Evolutionary conservation across 37 sponge, comb jelly and placozoan species (phyloP).

Genomic region (Mnemiopsis leidyi): DNA sequence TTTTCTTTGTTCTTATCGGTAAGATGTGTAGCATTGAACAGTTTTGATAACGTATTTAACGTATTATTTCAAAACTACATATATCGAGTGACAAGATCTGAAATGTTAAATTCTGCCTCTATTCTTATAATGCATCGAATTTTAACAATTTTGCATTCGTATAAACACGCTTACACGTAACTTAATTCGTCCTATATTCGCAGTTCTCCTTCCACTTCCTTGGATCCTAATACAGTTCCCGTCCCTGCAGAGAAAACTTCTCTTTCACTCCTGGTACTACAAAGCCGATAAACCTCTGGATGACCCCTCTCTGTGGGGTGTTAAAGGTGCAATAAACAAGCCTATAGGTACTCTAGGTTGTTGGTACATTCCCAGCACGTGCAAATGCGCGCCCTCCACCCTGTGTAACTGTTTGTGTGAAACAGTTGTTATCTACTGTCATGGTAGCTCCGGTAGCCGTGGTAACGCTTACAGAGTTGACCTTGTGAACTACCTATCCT

Average conservation of each 20-base stretch:
- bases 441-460: conserved; percentile 2
- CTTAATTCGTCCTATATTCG: no score
- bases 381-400: background rate
- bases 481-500: background rate
- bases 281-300: conserved; percentile 17
- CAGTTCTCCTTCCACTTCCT: background rate
- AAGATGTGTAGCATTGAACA: no score
- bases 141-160: no score
- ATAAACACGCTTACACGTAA: no score
- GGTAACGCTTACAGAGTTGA: background rate
- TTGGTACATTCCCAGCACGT: conserved; percentile 1
- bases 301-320: background rate
- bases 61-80: no score
- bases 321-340: background rate
- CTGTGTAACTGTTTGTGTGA: background rate
- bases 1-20: background rate
- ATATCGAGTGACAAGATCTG: no score
- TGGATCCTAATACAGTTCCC: background rate
- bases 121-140: no score
- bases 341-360: background rate
- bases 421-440: background rate
- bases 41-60: no score
- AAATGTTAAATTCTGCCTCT: no score
- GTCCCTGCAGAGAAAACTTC: background rate
- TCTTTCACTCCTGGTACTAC: conserved; percentile 31